Conservation (phyloP, 2,113 vertebrate genomes). For the Pipra filicauda region DNA sequence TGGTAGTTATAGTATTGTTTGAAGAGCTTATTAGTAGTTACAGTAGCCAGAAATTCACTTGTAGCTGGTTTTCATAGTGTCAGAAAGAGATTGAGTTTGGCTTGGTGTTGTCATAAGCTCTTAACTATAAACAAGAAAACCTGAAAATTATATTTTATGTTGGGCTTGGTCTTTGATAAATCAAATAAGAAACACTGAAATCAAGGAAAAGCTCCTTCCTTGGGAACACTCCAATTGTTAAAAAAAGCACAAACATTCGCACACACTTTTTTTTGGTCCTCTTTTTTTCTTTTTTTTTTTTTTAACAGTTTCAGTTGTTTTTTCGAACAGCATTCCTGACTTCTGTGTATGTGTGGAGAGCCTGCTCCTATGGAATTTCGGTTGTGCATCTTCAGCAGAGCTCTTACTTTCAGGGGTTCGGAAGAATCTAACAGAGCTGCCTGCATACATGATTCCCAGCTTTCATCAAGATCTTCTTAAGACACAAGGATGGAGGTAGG, state of each 20-base stretch:
- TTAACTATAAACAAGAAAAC: neutral
- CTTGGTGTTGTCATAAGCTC: neutral
- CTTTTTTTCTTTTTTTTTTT: neutral
- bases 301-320: neutral
- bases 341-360: neutral
- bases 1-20: neutral
- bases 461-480: neutral
- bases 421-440: neutral
- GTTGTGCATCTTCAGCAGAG: neutral
- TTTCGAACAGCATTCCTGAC: neutral
- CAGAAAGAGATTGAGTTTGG: neutral
- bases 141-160: neutral
- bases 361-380: neutral
- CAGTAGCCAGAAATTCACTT: neutral
- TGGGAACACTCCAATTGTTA: neutral
- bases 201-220: neutral
- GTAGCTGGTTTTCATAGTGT: neutral
- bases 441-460: neutral
- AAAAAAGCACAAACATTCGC: neutral
- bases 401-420: neutral
- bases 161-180: neutral
- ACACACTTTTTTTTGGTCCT: accelerated
- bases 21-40: neutral
- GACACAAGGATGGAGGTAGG: neutral
- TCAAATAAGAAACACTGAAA: neutral